Evolutionary conservation across 2,797 vertebrate species (phyloP).

Genomic region (Tenualosa thibaudeaui): DNA sequence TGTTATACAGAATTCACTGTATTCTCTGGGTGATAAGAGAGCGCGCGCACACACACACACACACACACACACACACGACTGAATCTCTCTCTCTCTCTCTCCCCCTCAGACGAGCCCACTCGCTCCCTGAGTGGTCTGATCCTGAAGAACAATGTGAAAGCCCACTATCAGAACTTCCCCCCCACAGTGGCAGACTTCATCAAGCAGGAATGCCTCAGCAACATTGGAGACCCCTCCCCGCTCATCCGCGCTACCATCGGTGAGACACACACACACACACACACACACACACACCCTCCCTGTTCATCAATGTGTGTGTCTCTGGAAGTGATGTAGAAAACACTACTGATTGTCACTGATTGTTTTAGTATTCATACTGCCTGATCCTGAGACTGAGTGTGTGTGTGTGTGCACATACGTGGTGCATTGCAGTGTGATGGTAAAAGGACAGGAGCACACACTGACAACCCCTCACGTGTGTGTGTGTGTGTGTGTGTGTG

Average conservation of each 20-base stretch:
- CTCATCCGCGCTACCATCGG: slow-evolving; percentile 86
- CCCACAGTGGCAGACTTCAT: slow-evolving; percentile 88
- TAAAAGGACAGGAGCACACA: neutral
- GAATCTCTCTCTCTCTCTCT: neutral
- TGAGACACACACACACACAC: neutral
- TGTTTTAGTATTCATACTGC: slow-evolving; percentile 26
- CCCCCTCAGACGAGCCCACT: slow-evolving; percentile 83
- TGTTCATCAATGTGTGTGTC: neutral
- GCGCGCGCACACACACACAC: neutral
- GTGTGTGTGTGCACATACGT: neutral
- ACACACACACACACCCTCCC: neutral
- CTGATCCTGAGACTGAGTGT: neutral
- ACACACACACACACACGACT: no score
- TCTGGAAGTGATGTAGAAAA: slow-evolving; percentile 28
- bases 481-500: neutral
- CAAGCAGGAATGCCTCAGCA: slow-evolving; percentile 93
- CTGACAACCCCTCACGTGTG: neutral
- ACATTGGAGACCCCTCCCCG: slow-evolving; percentile 89
- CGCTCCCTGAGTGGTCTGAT: slow-evolving; percentile 92
- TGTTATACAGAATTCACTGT: no score
- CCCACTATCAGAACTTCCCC: slow-evolving; percentile 94
- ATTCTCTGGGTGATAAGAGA: no score
- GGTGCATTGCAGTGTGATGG: slow-evolving; percentile 70
- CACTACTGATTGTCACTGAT: slow-evolving; percentile 34
- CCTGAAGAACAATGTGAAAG: slow-evolving; percentile 95